Evolutionary conservation across 1,140 invertebrate species (phyloP).

Genomic region (Drosophila sucinea): DNA sequence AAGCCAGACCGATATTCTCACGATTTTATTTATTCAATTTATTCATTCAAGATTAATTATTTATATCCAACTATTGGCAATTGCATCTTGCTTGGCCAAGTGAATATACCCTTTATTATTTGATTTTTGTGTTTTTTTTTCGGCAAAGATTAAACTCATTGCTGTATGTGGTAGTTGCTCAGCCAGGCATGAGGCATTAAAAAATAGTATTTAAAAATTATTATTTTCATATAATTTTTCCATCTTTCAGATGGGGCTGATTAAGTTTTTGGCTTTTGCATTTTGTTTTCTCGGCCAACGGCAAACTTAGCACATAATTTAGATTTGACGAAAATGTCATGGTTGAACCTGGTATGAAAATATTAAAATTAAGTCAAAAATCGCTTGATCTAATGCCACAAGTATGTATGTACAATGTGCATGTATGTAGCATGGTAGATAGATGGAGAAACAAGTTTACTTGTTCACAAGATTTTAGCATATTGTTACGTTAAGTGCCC

Average conservation of each 20-base stretch:
- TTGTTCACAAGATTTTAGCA: no score
- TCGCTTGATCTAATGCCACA: not conserved
- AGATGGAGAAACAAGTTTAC: no score
- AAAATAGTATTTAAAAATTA: conserved; percentile 60
- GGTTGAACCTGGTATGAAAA: conserved; percentile 17
- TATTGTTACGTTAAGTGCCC: no score
- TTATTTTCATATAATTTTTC: conserved; percentile 51
- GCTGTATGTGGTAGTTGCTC: conserved; percentile 40
- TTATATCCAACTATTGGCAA: no score
- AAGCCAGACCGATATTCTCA: no score
- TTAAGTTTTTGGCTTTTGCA: conserved; percentile 35
- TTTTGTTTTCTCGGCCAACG: conserved; percentile 16
- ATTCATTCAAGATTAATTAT: no score
- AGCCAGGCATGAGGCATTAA: conserved; percentile 60
- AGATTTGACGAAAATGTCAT: conserved; percentile 29
- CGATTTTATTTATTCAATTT: no score
- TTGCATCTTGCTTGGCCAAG: not conserved
- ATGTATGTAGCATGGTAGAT: no score
- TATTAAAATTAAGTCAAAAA: conserved; percentile 12
- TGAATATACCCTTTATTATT: not conserved
- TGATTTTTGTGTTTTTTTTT: not conserved
- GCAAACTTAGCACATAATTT: conserved; percentile 49
- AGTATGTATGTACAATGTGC: no score
- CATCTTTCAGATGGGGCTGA: conserved; percentile 26
- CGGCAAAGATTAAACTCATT: conserved; percentile 24